phyloP scores from a whole-genome alignment of 1,140 invertebrate species.

The Drosophila carrolli region DNA sequence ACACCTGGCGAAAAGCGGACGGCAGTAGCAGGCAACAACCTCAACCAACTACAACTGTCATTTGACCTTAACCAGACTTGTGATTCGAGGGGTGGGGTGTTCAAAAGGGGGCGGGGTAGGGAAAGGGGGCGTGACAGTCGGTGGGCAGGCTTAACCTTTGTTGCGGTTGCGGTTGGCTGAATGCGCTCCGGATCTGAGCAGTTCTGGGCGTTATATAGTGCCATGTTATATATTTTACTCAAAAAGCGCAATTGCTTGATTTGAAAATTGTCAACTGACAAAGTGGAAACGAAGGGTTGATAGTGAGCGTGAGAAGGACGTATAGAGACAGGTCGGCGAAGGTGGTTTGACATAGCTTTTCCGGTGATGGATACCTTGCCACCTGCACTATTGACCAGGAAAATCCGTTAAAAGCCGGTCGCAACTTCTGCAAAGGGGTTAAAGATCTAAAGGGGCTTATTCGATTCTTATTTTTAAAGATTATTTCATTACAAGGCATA shows the following conservation, averaged over 20 bases:
- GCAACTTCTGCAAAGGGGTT: background rate
- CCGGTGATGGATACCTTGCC: background rate
- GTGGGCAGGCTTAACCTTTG: constrained; percentile 16
- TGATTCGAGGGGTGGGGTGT: background rate
- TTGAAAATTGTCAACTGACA: constrained; percentile 76
- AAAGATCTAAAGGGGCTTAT: background rate
- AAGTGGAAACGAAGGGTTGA: constrained; percentile 21
- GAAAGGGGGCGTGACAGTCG: background rate
- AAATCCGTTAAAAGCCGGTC: background rate
- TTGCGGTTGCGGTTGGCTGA: constrained; percentile 35
- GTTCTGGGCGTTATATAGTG: constrained; percentile 48
- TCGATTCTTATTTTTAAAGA: too few species aligned
- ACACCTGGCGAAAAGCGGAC: constrained; percentile 62
- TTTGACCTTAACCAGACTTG: constrained; percentile 68
- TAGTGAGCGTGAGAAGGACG: background rate
- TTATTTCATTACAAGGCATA: too few species aligned
- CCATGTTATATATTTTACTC: constrained; percentile 72
- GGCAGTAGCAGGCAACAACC: constrained; percentile 27
- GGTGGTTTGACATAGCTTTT: constrained; percentile 1
- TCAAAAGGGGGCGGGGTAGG: too few species aligned
- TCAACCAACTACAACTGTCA: constrained; percentile 73
- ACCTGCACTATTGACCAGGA: background rate
- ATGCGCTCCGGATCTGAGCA: constrained; percentile 12
- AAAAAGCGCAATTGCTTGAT: constrained; percentile 74
- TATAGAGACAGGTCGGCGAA: constrained; percentile 2